Conservation (phyloP, 1,140 invertebrate species). For the Phenacoccus solenopsis region DNA sequence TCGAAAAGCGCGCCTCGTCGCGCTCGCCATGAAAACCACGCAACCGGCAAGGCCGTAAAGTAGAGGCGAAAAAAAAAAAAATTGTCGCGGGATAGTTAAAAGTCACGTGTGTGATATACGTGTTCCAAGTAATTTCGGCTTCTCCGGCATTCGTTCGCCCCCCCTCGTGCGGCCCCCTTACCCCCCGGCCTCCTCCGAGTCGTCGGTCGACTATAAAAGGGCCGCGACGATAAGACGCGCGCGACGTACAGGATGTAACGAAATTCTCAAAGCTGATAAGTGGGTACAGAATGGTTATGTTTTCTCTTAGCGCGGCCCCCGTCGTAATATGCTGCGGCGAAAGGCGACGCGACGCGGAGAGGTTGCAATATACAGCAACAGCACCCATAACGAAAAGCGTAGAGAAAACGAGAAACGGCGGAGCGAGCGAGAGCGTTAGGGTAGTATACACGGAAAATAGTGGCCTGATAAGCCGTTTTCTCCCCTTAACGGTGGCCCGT, state of each 20-base stretch:
- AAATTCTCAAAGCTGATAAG: conserved; percentile 18
- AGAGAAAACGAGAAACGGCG: no score
- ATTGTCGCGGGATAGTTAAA: background rate
- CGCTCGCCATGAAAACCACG: no score
- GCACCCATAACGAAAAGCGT: conserved; percentile 13
- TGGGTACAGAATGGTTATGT: conserved; percentile 16
- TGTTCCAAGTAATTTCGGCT: conserved; percentile 1
- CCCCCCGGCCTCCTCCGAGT: background rate
- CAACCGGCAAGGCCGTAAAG: background rate
- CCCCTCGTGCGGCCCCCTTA: no score
- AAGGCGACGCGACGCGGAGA: background rate
- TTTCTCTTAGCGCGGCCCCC: conserved; percentile 6
- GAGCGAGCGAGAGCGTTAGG: conserved; percentile 8
- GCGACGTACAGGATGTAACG: background rate
- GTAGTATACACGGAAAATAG: conserved; percentile 18
- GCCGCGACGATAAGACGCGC: background rate
- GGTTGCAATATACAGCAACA: conserved; percentile 6
- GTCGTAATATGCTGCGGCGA: conserved; percentile 1
- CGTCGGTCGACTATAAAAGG: background rate
- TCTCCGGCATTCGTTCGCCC: background rate
- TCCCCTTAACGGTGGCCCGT: conserved; percentile 15
- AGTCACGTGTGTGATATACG: conserved; percentile 14
- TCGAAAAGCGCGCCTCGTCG: no score
- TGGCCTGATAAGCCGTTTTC: conserved; percentile 15
- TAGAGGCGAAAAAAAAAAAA: background rate